A percentile compares a stretch with the other conserved stretches of the same genome.
Conservation (phyloP, 2,797 vertebrate species). For the Gymnothorax javanicus region DNA sequence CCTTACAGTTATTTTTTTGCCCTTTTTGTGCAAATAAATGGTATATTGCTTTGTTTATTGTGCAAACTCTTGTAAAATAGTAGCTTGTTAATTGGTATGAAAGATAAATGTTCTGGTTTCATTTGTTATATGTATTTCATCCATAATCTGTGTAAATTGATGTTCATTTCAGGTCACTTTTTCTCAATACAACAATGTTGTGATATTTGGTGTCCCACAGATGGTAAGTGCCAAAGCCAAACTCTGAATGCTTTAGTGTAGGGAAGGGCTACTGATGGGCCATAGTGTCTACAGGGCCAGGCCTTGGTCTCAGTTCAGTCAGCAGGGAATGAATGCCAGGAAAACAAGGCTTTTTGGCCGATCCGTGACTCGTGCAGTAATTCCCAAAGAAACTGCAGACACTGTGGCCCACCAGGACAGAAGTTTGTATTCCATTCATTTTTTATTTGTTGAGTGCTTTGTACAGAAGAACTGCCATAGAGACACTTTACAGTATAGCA, state of each 20-base stretch:
- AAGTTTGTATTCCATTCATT: no score
- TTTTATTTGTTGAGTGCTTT: no score
- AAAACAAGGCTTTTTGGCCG: no score
- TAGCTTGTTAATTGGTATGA: conserved; percentile 7
- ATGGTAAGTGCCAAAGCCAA: conserved; percentile 82
- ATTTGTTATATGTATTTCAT: neutral
- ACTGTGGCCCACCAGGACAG: no score
- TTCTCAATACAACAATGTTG: conserved; percentile 83
- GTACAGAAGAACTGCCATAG: no score
- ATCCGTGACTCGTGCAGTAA: no score
- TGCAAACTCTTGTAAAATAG: neutral
- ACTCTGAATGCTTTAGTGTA: neutral
- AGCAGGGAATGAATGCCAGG: no score
- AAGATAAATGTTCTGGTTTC: neutral
- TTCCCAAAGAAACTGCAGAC: no score
- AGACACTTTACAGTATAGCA: no score
- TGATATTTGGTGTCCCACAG: conserved; percentile 95
- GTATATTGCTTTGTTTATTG: neutral
- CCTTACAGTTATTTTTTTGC: neutral
- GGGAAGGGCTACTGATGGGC: no score
- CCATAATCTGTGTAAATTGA: neutral
- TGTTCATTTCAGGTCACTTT: conserved; percentile 81
- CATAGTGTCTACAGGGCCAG: no score
- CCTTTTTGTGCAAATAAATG: neutral
- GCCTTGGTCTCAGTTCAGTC: no score